Conservation (phyloP, 2,113 vertebrate species). For the Hepsetus odoe region DNA sequence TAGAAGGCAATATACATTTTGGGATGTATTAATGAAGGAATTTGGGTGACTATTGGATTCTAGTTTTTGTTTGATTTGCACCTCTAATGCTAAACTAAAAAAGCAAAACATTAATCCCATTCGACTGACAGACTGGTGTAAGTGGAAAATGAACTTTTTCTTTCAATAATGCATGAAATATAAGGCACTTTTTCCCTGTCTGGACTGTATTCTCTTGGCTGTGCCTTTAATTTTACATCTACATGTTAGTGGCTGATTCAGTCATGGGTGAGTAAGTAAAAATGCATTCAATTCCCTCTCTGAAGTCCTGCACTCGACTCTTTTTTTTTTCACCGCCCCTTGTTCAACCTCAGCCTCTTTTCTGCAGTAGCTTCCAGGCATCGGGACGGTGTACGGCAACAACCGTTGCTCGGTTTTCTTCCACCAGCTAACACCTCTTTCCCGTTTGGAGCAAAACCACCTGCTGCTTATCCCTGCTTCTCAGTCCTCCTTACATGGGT, state of each 20-base stretch:
- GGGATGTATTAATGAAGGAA: too few species aligned
- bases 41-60: too few species aligned
- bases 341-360: constrained; percentile 76
- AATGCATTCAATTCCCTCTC: constrained; percentile 97
- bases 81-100: too few species aligned
- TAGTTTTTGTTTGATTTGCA: too few species aligned
- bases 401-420: constrained; percentile 47
- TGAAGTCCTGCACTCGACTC: constrained; percentile 82
- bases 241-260: not conserved
- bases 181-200: not conserved
- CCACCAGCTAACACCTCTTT: constrained; percentile 65
- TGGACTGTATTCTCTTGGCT: not conserved
- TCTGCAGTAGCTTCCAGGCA: constrained; percentile 83
- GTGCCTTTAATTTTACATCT: constrained; percentile 8
- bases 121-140: too few species aligned
- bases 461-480: constrained; percentile 83
- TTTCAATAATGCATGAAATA: too few species aligned
- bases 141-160: too few species aligned
- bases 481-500: constrained; percentile 57
- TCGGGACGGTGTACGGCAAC: constrained; percentile 83
- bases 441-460: constrained; percentile 81
- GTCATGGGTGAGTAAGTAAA: constrained; percentile 85
- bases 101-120: too few species aligned
- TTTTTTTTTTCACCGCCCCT: constrained; percentile 72
- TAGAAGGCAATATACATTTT: too few species aligned